Conservation (phyloP, 2,797 vertebrate species). For the Heteromormyrus szaboi region DNA sequence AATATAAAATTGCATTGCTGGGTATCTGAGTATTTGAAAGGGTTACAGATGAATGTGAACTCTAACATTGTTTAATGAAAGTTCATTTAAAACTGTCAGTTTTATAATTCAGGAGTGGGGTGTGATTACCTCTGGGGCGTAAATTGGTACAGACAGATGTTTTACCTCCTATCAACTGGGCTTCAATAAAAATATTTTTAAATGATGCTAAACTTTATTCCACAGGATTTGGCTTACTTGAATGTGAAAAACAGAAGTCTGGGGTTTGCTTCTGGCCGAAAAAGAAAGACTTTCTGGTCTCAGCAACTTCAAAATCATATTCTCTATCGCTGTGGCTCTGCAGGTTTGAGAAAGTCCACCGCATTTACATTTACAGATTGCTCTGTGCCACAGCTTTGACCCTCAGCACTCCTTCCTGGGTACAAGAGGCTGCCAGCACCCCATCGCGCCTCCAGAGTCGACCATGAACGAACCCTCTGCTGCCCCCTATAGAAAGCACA, state of each 20-base stretch:
- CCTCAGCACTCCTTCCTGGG: conserved; percentile 84
- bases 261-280: background rate
- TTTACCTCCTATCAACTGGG: background rate
- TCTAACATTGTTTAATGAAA: background rate
- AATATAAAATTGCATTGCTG: background rate
- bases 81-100: background rate
- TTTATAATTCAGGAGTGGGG: background rate
- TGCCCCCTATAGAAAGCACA: conserved; percentile 59
- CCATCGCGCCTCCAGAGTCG: conserved; percentile 86
- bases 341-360: background rate
- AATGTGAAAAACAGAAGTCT: background rate
- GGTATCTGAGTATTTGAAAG: background rate
- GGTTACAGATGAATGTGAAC: background rate
- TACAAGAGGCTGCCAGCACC: conserved; percentile 79
- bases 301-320: background rate
- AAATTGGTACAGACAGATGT: background rate
- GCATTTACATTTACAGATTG: conserved; percentile 65
- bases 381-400: conserved; percentile 55
- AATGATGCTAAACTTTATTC: background rate
- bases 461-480: conserved; percentile 82
- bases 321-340: background rate
- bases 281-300: background rate
- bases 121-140: background rate
- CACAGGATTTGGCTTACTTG: background rate
- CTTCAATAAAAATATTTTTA: background rate